Evolutionary conservation across 92 coral and sea anemone genomes (phyloP).

Genomic region (Bergia sp.): DNA sequence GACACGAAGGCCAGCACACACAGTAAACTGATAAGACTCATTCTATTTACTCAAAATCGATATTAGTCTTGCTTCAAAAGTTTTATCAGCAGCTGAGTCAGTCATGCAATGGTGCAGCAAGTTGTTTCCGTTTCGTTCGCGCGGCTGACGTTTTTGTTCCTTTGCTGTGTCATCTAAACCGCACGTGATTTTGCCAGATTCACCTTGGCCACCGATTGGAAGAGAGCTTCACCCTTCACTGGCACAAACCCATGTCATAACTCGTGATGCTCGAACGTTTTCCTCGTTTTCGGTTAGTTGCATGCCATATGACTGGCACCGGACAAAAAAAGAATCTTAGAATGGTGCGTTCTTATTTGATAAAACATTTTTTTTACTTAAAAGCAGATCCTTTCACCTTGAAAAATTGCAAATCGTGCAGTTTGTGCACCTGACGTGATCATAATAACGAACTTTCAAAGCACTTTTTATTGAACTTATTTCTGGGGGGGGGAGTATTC

Average conservation of each 20-base stretch:
- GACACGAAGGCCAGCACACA: background rate
- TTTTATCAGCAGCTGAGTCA: background rate
- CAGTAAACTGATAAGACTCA: background rate
- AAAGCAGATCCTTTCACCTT: no score
- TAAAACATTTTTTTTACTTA: no score
- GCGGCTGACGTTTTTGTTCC: background rate
- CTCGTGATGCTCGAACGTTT: background rate
- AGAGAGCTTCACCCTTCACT: background rate
- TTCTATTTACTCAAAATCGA: background rate
- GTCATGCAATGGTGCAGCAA: background rate
- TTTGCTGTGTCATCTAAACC: background rate
- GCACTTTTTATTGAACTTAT: no score
- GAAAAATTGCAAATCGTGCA: no score
- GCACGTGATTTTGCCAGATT: constrained; percentile 1
- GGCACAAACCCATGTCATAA: constrained; percentile 5
- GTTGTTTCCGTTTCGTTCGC: background rate
- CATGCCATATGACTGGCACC: no score
- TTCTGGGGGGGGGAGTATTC: no score
- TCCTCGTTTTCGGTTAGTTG: background rate
- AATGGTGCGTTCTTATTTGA: no score
- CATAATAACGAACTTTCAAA: no score
- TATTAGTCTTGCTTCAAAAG: background rate
- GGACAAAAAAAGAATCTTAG: no score
- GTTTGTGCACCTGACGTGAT: no score
- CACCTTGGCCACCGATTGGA: background rate